Conservation (phyloP, 1,140 invertebrate species). For the Drosophila asahinai region DNA sequence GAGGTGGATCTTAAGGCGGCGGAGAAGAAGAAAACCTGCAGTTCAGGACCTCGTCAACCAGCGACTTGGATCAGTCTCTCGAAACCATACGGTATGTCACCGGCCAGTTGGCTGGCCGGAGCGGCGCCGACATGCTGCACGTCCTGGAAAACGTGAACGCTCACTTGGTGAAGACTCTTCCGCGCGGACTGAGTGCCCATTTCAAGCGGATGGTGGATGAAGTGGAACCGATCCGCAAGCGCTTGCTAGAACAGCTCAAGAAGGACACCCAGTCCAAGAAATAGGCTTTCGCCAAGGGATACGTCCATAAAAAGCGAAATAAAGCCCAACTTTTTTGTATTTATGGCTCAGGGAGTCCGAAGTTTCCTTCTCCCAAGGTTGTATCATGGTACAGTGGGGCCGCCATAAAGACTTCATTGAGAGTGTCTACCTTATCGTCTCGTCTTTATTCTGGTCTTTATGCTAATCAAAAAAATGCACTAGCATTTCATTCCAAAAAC, state of each 20-base stretch:
- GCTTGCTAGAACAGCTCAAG: constrained; percentile 5
- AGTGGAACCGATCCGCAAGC: constrained; percentile 12
- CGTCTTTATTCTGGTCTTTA: too few species aligned
- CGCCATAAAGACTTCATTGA: constrained; percentile 58
- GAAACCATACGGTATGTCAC: constrained; percentile 59
- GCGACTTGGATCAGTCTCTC: constrained; percentile 26
- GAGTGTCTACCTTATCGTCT: too few species aligned
- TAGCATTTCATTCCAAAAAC: too few species aligned
- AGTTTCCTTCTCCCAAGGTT: neutral
- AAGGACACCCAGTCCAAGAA: neutral
- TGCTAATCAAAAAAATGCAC: too few species aligned
- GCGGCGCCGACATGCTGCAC: constrained; percentile 24
- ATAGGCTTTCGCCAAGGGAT: too few species aligned
- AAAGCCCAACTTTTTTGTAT: constrained; percentile 16
- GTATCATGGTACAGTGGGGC: too few species aligned
- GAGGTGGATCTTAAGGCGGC: constrained; percentile 43
- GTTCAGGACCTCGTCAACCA: neutral
- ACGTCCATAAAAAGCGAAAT: neutral
- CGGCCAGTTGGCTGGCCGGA: constrained; percentile 29
- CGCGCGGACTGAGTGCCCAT: neutral
- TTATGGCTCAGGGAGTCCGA: too few species aligned
- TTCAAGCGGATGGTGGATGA: constrained; percentile 8
- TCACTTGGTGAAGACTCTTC: constrained; percentile 23
- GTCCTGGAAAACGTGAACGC: constrained; percentile 32
- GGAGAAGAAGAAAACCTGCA: neutral